Percentiles rank a stretch among this genome's conserved stretches.
Conservation (phyloP, 1,140 invertebrate species). For the Saccostrea glomerata region DNA sequence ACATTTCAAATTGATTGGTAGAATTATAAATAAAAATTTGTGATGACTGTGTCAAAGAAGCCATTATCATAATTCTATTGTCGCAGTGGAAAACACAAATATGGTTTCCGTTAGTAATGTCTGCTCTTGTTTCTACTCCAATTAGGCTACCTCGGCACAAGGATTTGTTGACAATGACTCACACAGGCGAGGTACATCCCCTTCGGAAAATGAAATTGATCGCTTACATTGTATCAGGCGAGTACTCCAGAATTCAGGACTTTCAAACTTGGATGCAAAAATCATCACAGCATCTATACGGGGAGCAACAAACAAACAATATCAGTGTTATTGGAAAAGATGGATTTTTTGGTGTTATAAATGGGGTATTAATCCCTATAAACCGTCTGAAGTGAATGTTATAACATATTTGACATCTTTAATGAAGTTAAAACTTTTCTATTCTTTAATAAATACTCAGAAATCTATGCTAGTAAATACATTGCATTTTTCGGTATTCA, state of each 20-base stretch:
- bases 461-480: slow-evolving; percentile 45
- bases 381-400: slow-evolving; percentile 33
- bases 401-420: slow-evolving; percentile 44
- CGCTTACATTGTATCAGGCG: slow-evolving; percentile 44
- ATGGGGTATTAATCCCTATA: slow-evolving; percentile 44
- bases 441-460: slow-evolving; percentile 51
- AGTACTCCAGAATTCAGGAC: slow-evolving; percentile 1
- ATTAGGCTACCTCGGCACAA: slow-evolving; percentile 35
- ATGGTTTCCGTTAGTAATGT: slow-evolving; percentile 43
- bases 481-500: slow-evolving; percentile 38
- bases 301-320: slow-evolving; percentile 45
- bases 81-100: slow-evolving; percentile 43
- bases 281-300: slow-evolving; percentile 44
- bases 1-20: slow-evolving; percentile 47
- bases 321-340: slow-evolving; percentile 41
- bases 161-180: not conserved
- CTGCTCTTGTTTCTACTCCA: slow-evolving; percentile 39
- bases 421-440: slow-evolving; percentile 11
- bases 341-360: slow-evolving; percentile 53
- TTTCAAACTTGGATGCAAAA: slow-evolving; percentile 39
- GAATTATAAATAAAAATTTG: slow-evolving; percentile 40
- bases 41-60: slow-evolving; percentile 27
- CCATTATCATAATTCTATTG: slow-evolving; percentile 40
- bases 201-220: slow-evolving; percentile 2
- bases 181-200: slow-evolving; percentile 7